These are phyloP conservation scores for Oryzias dopingdopingensis DNA, from an alignment of 2,797 vertebrate species.

Conservation along the genomic window DNA sequence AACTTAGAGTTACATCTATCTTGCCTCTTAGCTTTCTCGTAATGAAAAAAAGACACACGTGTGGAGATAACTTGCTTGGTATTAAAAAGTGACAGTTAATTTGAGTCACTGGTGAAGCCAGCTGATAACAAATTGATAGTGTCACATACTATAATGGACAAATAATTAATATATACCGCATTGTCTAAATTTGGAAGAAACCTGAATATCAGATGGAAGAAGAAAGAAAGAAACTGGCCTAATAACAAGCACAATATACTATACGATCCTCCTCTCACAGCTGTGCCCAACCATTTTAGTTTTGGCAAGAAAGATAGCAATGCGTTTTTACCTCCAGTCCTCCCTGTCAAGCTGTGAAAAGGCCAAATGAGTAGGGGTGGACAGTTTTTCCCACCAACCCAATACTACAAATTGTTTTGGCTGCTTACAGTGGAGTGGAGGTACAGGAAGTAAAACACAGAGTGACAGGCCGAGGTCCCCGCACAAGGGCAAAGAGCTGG, in stretches of 20 bases:
- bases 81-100: conserved; percentile 72
- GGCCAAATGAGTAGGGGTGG: conserved; percentile 59
- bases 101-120: conserved; percentile 60
- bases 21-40: conserved; percentile 19
- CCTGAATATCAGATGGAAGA: conserved; percentile 50
- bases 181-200: conserved; percentile 51
- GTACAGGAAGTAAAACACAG: conserved; percentile 54
- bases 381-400: conserved; percentile 64
- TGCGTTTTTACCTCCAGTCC: conserved; percentile 56
- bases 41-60: conserved; percentile 58
- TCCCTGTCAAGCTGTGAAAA: conserved; percentile 63
- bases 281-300: conserved; percentile 40
- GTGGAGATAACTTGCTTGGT: conserved; percentile 62
- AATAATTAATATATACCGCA: conserved; percentile 71
- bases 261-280: conserved; percentile 35
- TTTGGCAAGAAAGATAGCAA: conserved; percentile 48
- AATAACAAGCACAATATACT: conserved; percentile 49
- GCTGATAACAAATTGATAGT: conserved; percentile 73
- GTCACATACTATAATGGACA: conserved; percentile 69
- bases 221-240: conserved; percentile 19
- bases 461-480: conserved; percentile 60
- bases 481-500: conserved; percentile 51
- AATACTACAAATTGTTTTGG: conserved; percentile 57
- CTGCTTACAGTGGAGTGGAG: conserved; percentile 51
- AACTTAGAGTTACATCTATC: conserved; percentile 25